Evolutionary conservation across 2,113 vertebrate genomes (phyloP), one percentile per base, ranked within the genome.

Genomic region (Poecile atricapillus): DNA sequence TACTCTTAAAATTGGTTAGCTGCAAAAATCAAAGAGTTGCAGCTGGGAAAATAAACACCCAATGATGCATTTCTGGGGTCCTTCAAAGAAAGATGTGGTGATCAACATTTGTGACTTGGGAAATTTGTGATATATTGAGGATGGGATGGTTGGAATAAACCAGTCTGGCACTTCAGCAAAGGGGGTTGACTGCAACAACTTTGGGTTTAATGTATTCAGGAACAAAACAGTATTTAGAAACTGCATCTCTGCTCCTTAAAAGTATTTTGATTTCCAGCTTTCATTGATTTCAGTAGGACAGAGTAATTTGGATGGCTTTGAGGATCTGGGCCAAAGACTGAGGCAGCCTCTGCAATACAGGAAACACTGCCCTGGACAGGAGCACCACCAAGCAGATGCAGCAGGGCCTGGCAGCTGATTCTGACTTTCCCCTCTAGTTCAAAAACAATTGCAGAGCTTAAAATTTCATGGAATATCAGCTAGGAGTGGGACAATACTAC

Each of bases 311-410:
- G 83, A 19, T 64, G 71, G 37, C n/a, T 82, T 30, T 68, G 76
- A 63, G 76, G n/a, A 44, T 22, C 37, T 41, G 73, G 77, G 68
- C 68, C 53, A 47, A 60, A 65, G 37, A 23, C 31, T 56, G 67
- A 62, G 56, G 64, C 71, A 86, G 4, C 46, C 43, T 86, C 37
- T 83, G 20, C 35, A 9, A 8, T 18, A 19, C 6, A 73, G 63
- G 41, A 59, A 78, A 27, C 10, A 1, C 23, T 69, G 2, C 56
- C 39, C 47, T 52, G 58, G 47, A 14, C 11, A 33, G 65, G 65
- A 93, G 62, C 79, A 46, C 1, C 0, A 0, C 50, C 2, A 19
- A 55, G 47, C 37, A 78, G 46, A 12, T 1, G 1, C 47, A 70
- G 71, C 59, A 65, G 52, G 33, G 50, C 53, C 58, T 19, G 56